phyloP scores from a whole-genome alignment of 2,797 vertebrate species.

The Labeo calbasu region DNA sequence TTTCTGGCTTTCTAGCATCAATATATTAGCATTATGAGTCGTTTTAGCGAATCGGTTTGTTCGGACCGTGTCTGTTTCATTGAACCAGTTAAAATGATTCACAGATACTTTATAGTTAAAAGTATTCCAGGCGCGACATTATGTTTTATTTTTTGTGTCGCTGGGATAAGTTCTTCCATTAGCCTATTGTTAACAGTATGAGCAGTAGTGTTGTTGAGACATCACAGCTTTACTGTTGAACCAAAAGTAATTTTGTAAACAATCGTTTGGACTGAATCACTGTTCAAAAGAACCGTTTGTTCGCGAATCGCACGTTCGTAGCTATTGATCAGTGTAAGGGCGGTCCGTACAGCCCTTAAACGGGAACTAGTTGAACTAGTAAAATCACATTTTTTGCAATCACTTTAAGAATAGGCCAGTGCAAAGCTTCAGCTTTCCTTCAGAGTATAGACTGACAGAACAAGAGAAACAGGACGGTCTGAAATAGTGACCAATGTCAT shows the following conservation, averaged over 20 bases:
- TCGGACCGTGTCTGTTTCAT: background rate
- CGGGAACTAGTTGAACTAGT: conserved; percentile 12
- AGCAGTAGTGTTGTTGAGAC: background rate
- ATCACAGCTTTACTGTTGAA: background rate
- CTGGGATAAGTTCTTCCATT: background rate
- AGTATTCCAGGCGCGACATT: background rate
- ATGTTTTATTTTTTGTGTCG: background rate
- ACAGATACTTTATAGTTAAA: background rate
- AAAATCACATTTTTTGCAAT: conserved; percentile 9
- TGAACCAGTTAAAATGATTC: background rate
- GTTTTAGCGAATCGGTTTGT: background rate
- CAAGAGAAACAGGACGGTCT: background rate
- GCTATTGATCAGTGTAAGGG: background rate
- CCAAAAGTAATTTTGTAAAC: background rate
- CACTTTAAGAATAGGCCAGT: background rate
- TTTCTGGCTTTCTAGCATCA: background rate
- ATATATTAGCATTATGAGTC: background rate
- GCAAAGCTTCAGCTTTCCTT: background rate
- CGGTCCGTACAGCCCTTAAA: background rate
- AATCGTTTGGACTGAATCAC: conserved; percentile 14
- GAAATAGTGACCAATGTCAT: no score
- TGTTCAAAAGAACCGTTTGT: conserved; percentile 2
- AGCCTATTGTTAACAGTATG: background rate
- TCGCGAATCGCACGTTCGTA: background rate
- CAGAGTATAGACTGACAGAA: background rate